A percentile compares a stretch with the other conserved stretches of the same genome.
Conservation (phyloP, 2,113 vertebrate genomes). For the Amia ocellicauda region DNA sequence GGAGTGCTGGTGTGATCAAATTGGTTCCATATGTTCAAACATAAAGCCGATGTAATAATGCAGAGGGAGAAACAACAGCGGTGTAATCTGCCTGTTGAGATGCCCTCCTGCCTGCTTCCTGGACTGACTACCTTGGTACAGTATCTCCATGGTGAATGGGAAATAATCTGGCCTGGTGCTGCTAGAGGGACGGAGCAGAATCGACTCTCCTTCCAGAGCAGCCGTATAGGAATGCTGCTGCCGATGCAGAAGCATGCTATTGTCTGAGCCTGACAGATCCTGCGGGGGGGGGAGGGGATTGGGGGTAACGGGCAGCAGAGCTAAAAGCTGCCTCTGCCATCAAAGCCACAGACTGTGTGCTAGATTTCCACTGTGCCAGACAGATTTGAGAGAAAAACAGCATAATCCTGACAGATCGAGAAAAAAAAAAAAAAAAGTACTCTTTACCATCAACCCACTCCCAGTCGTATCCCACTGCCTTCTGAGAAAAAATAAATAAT, state of each 20-base stretch:
- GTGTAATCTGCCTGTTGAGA: no score
- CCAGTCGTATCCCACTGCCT: neutral
- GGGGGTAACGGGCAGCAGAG: neutral
- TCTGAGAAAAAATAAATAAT: neutral
- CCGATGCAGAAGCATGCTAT: neutral
- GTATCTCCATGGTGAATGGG: no score
- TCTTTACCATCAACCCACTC: neutral
- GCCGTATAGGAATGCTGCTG: slow-evolving; percentile 5
- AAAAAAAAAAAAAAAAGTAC: neutral
- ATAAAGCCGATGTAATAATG: no score
- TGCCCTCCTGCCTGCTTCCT: no score
- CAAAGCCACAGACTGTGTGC: neutral
- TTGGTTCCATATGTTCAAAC: no score
- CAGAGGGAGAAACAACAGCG: no score
- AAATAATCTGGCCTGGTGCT: no score
- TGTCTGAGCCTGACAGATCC: slow-evolving; percentile 2
- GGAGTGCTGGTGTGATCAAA: no score
- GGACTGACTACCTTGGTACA: no score
- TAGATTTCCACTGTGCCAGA: neutral
- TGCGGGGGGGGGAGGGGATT: no score
- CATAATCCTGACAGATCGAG: neutral
- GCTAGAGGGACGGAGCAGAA: no score
- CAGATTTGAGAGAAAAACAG: neutral
- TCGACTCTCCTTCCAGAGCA: neutral
- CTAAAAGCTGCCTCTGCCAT: neutral